A percentile compares a stretch with the other conserved stretches of the same genome.
Evolutionary conservation across 2,113 vertebrate species (phyloP).

Genomic region (Calyptomena viridis): DNA sequence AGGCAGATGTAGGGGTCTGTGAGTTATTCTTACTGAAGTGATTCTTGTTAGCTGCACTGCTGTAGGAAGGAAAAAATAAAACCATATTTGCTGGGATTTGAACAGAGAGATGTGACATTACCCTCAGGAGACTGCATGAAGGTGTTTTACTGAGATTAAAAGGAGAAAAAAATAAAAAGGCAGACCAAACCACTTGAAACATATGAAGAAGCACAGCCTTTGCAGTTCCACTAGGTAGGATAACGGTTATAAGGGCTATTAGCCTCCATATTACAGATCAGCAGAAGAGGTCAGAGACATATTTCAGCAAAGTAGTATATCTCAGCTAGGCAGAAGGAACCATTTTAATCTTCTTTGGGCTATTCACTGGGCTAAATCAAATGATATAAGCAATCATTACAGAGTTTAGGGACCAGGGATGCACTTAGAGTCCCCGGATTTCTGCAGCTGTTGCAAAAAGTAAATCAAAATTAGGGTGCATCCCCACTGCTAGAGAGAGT

Average conservation of each 20-base stretch:
- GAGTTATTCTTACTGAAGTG: not conserved
- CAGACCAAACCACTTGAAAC: not conserved
- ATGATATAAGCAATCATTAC: not conserved
- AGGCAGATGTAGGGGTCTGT: not conserved
- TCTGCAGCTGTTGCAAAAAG: not conserved
- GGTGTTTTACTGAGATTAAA: not conserved
- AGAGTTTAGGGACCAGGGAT: not conserved
- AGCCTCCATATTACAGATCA: not conserved
- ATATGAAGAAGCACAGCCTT: not conserved
- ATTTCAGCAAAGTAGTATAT: constrained; percentile 15
- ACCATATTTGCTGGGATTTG: not conserved
- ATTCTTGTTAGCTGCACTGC: rapidly evolving
- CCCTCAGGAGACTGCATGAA: not conserved
- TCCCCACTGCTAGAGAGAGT: not conserved
- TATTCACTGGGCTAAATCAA: not conserved
- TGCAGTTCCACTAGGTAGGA: not conserved
- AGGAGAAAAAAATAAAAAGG: not conserved
- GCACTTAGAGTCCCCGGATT: not conserved
- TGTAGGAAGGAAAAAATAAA: not conserved
- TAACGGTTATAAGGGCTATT: not conserved
- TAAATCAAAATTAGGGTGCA: not conserved
- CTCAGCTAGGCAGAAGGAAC: not conserved
- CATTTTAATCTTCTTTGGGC: constrained; percentile 22
- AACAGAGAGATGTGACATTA: not conserved
- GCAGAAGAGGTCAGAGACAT: not conserved